These are phyloP conservation scores for Arge pagana DNA, from an alignment of 2,888 invertebrate species.

Conservation along the genomic window DNA sequence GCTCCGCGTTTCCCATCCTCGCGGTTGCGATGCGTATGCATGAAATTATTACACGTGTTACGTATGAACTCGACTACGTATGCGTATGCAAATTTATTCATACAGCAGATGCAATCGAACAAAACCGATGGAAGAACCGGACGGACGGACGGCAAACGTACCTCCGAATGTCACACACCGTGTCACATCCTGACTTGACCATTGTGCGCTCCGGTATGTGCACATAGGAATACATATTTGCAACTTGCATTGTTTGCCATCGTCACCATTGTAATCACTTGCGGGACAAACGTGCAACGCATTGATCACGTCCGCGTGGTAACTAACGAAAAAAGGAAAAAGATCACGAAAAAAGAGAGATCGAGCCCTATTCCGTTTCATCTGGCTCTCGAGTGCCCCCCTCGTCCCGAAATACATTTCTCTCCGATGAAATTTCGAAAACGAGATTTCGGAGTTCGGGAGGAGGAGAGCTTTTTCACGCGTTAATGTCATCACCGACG, in stretches of 20 bases:
- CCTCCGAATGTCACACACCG: conserved; percentile 17
- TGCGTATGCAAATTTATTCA: conserved; percentile 18
- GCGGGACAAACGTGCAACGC: conserved; percentile 17
- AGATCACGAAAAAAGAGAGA: too few species aligned
- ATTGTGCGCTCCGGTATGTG: conserved; percentile 30
- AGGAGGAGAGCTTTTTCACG: too few species aligned
- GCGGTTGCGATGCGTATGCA: too few species aligned
- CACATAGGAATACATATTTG: conserved; percentile 5
- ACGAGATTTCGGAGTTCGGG: too few species aligned
- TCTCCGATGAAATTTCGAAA: too few species aligned
- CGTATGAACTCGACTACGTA: conserved; percentile 3
- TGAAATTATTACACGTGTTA: not conserved
- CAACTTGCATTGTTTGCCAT: conserved; percentile 35
- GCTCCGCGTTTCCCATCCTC: too few species aligned
- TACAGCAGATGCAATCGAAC: conserved; percentile 21
- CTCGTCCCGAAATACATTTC: too few species aligned
- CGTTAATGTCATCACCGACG: too few species aligned
- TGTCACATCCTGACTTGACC: conserved; percentile 32
- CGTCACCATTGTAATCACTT: conserved; percentile 40
- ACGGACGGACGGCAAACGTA: conserved; percentile 16
- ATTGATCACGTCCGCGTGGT: too few species aligned
- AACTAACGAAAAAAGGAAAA: too few species aligned
- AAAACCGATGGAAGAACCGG: conserved; percentile 11
- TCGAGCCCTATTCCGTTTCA: too few species aligned
- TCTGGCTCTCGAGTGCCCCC: too few species aligned